Conservation (phyloP, 2,113 vertebrate genomes). For the Anas platyrhynchos region DNA sequence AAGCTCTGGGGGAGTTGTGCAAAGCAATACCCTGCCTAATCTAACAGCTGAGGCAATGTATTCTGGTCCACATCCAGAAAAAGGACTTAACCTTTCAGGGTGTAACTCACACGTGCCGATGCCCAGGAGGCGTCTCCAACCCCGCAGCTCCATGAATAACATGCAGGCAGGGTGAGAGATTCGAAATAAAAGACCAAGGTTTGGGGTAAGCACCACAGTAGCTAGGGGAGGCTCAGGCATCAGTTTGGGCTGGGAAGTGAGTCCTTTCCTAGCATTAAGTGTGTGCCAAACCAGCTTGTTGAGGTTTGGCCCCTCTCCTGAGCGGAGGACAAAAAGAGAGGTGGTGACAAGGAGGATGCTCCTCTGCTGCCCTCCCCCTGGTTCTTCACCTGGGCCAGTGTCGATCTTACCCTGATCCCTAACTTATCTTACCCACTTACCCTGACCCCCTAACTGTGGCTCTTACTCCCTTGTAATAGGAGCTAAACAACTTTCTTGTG, state of each 20-base stretch:
- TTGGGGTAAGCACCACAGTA: accelerated
- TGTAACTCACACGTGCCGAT: accelerated
- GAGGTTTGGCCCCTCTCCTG: neutral
- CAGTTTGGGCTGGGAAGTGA: neutral
- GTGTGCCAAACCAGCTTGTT: neutral
- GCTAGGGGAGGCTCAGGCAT: accelerated
- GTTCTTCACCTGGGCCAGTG: neutral
- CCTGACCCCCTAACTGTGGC: neutral
- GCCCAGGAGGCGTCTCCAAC: neutral
- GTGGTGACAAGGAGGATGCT: neutral
- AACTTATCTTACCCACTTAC: neutral
- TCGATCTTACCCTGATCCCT: neutral
- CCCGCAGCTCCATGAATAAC: accelerated
- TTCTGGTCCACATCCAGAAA: constrained; percentile 31
- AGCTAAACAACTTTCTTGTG: neutral
- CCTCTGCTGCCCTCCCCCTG: neutral
- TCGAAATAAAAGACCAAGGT: neutral
- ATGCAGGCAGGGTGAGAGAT: neutral
- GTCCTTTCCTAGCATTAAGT: neutral
- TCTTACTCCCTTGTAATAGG: neutral
- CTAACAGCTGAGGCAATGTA: constrained; percentile 35
- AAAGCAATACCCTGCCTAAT: neutral
- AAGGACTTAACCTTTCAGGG: neutral
- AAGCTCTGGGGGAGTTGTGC: neutral
- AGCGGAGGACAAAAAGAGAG: neutral